Conservation (phyloP, 1,140 invertebrate species). For the Habropoda laboriosa region DNA sequence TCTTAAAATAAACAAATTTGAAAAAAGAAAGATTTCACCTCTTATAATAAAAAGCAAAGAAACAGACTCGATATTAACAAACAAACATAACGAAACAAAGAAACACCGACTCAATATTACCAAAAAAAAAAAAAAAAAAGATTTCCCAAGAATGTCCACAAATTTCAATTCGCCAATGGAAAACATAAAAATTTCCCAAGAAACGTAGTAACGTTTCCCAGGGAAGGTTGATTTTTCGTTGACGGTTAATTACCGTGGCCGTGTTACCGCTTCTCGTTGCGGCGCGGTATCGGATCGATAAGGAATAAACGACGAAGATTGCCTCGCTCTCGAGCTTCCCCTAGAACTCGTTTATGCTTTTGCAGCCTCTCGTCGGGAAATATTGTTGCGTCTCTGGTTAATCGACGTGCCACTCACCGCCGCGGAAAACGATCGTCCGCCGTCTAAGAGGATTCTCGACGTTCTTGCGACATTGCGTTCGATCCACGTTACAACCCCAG, state of each 20-base stretch:
- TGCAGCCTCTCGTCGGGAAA: background rate
- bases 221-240: too few relatives aligned
- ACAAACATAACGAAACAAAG: too few relatives aligned
- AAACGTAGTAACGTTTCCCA: too few relatives aligned
- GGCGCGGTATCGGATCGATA: background rate
- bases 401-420: background rate
- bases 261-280: background rate
- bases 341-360: background rate
- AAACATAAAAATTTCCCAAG: too few relatives aligned
- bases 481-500: background rate
- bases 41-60: too few relatives aligned
- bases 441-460: background rate
- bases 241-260: conserved; percentile 1
- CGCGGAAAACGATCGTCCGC: background rate
- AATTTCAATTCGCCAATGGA: too few relatives aligned
- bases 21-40: too few relatives aligned
- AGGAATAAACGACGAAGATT: conserved; percentile 2
- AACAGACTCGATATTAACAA: too few relatives aligned
- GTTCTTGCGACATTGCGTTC: background rate
- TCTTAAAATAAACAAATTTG: too few relatives aligned
- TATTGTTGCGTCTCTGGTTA: background rate
- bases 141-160: too few relatives aligned
- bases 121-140: too few relatives aligned
- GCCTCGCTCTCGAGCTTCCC: background rate
- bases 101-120: too few relatives aligned